These are phyloP conservation scores for Cheilosia impressa DNA, from an alignment of 2,888 invertebrate species.

Conservation along the genomic window DNA sequence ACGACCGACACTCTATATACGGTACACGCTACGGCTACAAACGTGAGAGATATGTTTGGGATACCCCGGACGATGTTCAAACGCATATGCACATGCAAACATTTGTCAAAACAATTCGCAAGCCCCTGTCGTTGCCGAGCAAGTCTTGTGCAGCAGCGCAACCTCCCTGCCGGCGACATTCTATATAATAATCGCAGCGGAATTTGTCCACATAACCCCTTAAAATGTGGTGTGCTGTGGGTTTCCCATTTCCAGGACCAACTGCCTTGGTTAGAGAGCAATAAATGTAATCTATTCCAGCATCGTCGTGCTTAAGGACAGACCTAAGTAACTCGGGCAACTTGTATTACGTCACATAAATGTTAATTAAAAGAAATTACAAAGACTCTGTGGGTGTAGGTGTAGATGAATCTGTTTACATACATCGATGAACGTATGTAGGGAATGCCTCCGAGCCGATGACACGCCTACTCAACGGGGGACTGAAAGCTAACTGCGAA, in stretches of 20 bases:
- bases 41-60: neutral
- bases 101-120: slow-evolving; percentile 45
- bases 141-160: slow-evolving; percentile 20
- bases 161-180: neutral
- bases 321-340: slow-evolving; percentile 55
- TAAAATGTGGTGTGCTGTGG: neutral
- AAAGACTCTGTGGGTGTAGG: neutral
- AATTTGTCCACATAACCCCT: slow-evolving; percentile 14
- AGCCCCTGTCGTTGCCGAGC: slow-evolving; percentile 6
- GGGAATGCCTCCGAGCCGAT: slow-evolving; percentile 13
- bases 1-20: neutral
- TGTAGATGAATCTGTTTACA: neutral
- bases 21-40: slow-evolving; percentile 3
- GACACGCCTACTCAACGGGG: slow-evolving; percentile 5
- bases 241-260: slow-evolving; percentile 37
- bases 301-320: slow-evolving; percentile 67
- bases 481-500: slow-evolving; percentile 40
- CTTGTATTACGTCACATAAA: slow-evolving; percentile 67
- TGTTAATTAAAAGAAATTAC: slow-evolving; percentile 72
- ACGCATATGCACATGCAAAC: slow-evolving; percentile 52
- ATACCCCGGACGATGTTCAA: slow-evolving; percentile 27
- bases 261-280: slow-evolving; percentile 66
- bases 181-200: slow-evolving; percentile 30
- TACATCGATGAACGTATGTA: neutral
- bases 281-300: slow-evolving; percentile 70